Evolutionary conservation across 2,113 vertebrate species (phyloP).

Genomic region (Corythaeola cristata): DNA sequence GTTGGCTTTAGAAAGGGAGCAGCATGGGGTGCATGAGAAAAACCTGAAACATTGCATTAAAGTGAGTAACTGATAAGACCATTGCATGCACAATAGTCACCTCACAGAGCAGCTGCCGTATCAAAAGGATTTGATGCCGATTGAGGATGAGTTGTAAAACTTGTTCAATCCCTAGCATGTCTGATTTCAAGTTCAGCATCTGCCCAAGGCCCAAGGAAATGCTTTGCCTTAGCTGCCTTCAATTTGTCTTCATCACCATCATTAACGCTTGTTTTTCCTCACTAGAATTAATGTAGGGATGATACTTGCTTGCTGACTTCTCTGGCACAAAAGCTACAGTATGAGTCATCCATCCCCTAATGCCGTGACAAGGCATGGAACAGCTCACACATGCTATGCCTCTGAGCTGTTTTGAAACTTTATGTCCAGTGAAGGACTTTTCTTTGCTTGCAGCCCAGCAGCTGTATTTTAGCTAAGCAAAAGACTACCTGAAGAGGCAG

Average conservation of each 20-base stretch:
- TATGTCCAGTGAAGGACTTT: background rate
- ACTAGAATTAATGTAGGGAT: background rate
- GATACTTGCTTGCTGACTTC: background rate
- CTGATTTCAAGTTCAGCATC: background rate
- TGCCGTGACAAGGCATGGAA: background rate
- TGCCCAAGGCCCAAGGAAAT: background rate
- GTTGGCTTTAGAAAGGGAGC: background rate
- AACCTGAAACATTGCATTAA: background rate
- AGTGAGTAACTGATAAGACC: background rate
- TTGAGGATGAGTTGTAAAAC: background rate
- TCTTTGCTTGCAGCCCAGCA: background rate
- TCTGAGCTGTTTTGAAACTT: background rate
- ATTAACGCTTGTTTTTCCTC: background rate
- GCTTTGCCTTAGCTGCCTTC: background rate
- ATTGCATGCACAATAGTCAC: background rate
- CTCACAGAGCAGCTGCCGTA: background rate
- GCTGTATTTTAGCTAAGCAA: background rate
- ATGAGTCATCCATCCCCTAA: background rate
- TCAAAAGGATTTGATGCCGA: background rate
- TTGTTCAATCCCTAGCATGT: background rate
- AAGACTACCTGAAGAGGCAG: background rate
- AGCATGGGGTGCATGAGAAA: rapidly evolving
- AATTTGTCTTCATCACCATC: background rate
- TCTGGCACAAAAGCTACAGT: background rate
- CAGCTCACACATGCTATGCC: background rate